Conservation (phyloP, 2,113 vertebrate genomes). For the Falcunculus frontatus region DNA sequence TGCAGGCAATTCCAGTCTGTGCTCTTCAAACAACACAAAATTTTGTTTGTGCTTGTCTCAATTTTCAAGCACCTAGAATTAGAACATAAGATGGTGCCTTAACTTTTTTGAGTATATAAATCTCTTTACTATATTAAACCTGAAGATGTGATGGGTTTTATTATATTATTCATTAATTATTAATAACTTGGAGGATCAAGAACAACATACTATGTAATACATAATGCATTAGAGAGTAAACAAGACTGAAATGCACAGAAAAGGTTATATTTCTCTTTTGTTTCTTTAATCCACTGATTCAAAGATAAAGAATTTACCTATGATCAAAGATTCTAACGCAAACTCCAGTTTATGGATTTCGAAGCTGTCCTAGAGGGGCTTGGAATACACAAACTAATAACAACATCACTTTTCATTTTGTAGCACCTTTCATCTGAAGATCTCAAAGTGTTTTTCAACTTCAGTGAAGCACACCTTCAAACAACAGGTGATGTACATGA, state of each 20-base stretch:
- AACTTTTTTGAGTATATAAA: background rate
- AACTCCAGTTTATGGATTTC: background rate
- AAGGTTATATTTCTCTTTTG: background rate
- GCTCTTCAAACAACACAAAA: background rate
- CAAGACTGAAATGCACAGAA: background rate
- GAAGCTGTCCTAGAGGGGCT: background rate
- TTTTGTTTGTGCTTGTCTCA: background rate
- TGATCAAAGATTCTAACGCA: background rate
- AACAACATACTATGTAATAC: background rate
- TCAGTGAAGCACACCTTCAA: background rate
- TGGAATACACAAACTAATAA: background rate
- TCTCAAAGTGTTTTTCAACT: background rate
- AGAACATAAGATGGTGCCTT: background rate
- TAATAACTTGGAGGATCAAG: background rate
- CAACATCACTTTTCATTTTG: background rate
- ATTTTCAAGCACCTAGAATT: background rate
- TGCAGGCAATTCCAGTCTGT: background rate
- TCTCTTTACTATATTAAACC: background rate
- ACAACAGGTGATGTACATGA: background rate
- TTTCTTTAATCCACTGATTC: background rate
- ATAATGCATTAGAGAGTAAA: background rate
- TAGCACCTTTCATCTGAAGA: background rate
- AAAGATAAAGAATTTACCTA: background rate
- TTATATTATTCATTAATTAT: background rate
- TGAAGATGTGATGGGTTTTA: background rate